A percentile compares a stretch with the other conserved stretches of the same genome.
Evolutionary conservation across 1,140 invertebrate genomes (phyloP).

Genomic region (Papilio polyxenes): DNA sequence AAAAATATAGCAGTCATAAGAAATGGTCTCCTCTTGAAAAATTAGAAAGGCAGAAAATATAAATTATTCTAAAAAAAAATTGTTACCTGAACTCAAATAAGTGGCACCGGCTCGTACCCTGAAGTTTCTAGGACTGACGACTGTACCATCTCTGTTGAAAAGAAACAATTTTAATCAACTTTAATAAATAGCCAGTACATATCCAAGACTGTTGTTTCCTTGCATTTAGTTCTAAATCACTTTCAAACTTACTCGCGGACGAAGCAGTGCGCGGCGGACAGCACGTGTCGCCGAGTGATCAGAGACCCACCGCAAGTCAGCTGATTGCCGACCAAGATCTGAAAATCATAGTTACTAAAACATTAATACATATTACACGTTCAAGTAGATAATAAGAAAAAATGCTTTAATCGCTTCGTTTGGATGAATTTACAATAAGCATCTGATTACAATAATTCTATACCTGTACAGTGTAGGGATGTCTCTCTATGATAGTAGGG

Average conservation of each 20-base stretch:
- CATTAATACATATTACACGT: too few species aligned
- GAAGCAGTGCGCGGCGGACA: slow-evolving; percentile 69
- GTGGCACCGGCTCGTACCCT: slow-evolving; percentile 47
- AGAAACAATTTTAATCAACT: slow-evolving; percentile 10
- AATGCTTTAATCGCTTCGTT: not conserved
- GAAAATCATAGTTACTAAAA: slow-evolving; percentile 17
- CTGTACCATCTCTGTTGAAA: slow-evolving; percentile 43
- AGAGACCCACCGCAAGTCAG: slow-evolving; percentile 60
- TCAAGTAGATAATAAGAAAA: too few species aligned
- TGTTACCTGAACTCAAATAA: slow-evolving; percentile 43
- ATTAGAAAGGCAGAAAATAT: too few species aligned
- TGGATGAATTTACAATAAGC: not conserved
- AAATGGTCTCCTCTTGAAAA: too few species aligned
- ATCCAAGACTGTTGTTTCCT: too few species aligned
- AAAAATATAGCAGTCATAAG: not conserved
- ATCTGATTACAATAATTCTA: not conserved
- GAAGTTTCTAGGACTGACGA: slow-evolving; percentile 44
- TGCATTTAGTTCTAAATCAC: not conserved
- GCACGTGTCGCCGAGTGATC: slow-evolving; percentile 60
- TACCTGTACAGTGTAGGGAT: slow-evolving; percentile 68
- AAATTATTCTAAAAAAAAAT: too few species aligned
- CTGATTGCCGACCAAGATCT: slow-evolving; percentile 54
- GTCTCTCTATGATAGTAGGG: slow-evolving; percentile 56
- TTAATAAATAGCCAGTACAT: not conserved
- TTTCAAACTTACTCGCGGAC: slow-evolving; percentile 50